phyloP scores from a whole-genome alignment of 2,113 vertebrate species.

The Festucalex cinctus region DNA sequence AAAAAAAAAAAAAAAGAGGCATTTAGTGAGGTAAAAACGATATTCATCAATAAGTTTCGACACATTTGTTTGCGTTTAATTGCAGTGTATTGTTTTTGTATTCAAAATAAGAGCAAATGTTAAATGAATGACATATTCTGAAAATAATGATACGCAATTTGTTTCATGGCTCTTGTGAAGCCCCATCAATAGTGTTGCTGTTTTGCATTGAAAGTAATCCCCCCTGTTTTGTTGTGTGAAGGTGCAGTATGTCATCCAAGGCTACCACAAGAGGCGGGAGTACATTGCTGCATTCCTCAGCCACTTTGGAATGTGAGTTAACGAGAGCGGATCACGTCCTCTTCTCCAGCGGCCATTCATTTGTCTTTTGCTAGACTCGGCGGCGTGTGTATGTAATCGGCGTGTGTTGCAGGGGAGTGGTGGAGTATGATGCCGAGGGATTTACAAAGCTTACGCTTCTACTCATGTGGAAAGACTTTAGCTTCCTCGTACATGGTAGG shows the following conservation, averaged over 20 bases:
- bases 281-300: conserved; percentile 98
- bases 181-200: no score
- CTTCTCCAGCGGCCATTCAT: conserved; percentile 1
- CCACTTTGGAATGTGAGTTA: conserved; percentile 97
- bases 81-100: no score
- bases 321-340: not conserved
- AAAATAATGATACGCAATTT: no score
- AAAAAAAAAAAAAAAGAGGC: not conserved
- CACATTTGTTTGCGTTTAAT: no score
- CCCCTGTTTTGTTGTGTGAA: conserved; percentile 48
- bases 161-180: not conserved
- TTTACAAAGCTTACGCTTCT: conserved; percentile 97
- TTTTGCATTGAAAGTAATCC: not conserved
- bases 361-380: not conserved
- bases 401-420: conserved; percentile 81
- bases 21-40: no score
- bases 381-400: not conserved
- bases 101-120: not conserved
- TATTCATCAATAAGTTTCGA: no score
- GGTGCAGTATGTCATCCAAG: conserved; percentile 99
- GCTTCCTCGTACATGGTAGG: conserved; percentile 94
- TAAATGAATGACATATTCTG: not conserved
- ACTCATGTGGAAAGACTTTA: conserved; percentile 97
- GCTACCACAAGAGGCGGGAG: conserved; percentile 96
- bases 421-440: conserved; percentile 96